Percentiles rank a stretch among this genome's conserved stretches.
These are phyloP conservation scores for Sinohyriopsis cumingii DNA, from an alignment of 2,888 invertebrate species.

Conservation along the genomic window DNA sequence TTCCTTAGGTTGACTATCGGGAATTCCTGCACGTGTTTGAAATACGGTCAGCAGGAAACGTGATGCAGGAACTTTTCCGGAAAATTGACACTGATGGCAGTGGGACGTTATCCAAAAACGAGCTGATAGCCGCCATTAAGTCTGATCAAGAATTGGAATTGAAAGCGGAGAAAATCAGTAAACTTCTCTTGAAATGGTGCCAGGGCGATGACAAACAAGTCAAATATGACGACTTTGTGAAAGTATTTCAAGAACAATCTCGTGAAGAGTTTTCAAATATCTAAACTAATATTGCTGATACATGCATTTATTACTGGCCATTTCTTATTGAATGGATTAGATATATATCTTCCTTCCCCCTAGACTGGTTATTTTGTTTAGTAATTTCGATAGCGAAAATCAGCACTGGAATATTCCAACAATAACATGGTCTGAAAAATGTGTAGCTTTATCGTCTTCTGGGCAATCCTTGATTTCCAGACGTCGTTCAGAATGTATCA, in stretches of 20 bases:
- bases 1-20: constrained; percentile 51
- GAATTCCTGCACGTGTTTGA: constrained; percentile 58
- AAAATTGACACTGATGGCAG: constrained; percentile 57
- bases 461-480: too few relatives aligned
- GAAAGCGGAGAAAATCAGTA: constrained; percentile 50
- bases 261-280: too few relatives aligned
- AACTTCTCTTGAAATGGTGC: constrained; percentile 50
- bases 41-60: constrained; percentile 37
- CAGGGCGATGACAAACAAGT: constrained; percentile 47
- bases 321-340: too few relatives aligned
- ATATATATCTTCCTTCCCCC: too few relatives aligned
- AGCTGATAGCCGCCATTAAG: constrained; percentile 54
- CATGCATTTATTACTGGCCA: too few relatives aligned
- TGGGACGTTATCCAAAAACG: constrained; percentile 56
- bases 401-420: too few relatives aligned
- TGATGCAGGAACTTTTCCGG: constrained; percentile 49
- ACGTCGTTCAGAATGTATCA: too few relatives aligned
- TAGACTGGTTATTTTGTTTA: too few relatives aligned
- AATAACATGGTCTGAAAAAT: too few relatives aligned
- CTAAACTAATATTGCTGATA: too few relatives aligned
- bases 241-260: neutral
- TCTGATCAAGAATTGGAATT: constrained; percentile 51
- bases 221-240: constrained; percentile 53
- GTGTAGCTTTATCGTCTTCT: too few relatives aligned
- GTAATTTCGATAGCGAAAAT: too few relatives aligned